Conservation (phyloP, 2,113 vertebrate genomes). For the Centropus bengalensis region DNA sequence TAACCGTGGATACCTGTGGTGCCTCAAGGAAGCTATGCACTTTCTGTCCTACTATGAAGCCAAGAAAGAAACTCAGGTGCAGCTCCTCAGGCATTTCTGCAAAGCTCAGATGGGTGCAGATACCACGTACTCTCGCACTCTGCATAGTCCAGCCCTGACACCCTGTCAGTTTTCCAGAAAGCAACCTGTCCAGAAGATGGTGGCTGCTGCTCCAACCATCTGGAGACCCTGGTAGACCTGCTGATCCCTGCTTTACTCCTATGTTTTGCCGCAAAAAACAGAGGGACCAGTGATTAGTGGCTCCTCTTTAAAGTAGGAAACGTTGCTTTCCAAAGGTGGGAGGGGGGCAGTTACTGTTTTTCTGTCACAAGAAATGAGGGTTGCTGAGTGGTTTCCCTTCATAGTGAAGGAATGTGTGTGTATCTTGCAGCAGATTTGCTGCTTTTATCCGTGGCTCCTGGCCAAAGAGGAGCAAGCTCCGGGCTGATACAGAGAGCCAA, state of each 20-base stretch:
- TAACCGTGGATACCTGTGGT: conserved; percentile 79
- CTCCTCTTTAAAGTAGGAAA: conserved; percentile 69
- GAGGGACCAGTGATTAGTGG: conserved; percentile 13
- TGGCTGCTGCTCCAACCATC: conserved; percentile 37
- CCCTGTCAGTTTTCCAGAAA: conserved; percentile 43
- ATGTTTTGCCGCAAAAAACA: neutral
- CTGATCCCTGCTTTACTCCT: neutral
- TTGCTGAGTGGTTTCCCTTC: conserved; percentile 52
- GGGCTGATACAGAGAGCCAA: neutral
- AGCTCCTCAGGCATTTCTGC: conserved; percentile 69
- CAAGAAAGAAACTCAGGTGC: conserved; percentile 61
- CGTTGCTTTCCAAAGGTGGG: conserved; percentile 51
- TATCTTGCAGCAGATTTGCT: conserved; percentile 51
- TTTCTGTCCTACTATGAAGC: conserved; percentile 76
- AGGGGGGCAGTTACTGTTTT: neutral
- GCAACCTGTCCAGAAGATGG: conserved; percentile 38
- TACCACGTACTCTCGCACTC: neutral
- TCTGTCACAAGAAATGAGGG: conserved; percentile 56
- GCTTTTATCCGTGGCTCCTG: conserved; percentile 11
- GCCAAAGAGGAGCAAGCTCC: conserved; percentile 18
- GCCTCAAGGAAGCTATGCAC: conserved; percentile 81
- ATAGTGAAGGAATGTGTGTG: conserved; percentile 56
- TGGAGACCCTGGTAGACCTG: conserved; percentile 89
- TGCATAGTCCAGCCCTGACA: neutral
- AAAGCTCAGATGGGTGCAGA: conserved; percentile 58